Conservation (phyloP, 2,888 invertebrate genomes). For the Heliconius ethilla region DNA sequence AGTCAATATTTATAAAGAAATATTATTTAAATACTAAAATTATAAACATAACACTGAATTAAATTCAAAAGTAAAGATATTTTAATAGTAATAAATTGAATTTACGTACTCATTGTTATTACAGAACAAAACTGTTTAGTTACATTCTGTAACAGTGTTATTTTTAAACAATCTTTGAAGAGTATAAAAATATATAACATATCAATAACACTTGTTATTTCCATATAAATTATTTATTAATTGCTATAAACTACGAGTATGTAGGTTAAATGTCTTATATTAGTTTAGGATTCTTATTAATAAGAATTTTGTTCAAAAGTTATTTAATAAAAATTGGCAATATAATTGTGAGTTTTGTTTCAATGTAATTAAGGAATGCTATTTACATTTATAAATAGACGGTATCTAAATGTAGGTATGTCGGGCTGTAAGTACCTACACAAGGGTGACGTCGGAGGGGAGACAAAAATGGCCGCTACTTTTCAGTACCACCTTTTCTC, state of each 20-base stretch:
- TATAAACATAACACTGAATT: neutral
- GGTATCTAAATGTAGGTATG: conserved; percentile 42
- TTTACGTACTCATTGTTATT: no score
- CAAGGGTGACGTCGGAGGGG: conserved; percentile 61
- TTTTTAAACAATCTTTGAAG: neutral
- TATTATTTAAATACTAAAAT: neutral
- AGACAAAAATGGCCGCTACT: conserved; percentile 75
- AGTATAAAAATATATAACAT: neutral
- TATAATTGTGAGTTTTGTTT: neutral
- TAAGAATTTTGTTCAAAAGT: neutral
- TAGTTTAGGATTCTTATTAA: neutral
- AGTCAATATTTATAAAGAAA: neutral
- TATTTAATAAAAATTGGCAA: neutral
- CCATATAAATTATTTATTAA: neutral
- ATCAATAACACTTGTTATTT: neutral
- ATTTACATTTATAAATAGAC: conserved; percentile 46
- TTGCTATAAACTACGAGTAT: neutral
- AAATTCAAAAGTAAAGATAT: no score
- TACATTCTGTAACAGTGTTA: neutral
- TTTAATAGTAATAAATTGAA: no score
- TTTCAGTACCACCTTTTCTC: conserved; percentile 53
- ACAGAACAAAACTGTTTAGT: no score
- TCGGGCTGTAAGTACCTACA: conserved; percentile 50
- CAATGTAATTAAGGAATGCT: conserved; percentile 47
- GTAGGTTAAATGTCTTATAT: neutral